These are phyloP conservation scores for Chrysemys picta DNA, from an alignment of 2,113 vertebrate species.

Conservation along the genomic window DNA sequence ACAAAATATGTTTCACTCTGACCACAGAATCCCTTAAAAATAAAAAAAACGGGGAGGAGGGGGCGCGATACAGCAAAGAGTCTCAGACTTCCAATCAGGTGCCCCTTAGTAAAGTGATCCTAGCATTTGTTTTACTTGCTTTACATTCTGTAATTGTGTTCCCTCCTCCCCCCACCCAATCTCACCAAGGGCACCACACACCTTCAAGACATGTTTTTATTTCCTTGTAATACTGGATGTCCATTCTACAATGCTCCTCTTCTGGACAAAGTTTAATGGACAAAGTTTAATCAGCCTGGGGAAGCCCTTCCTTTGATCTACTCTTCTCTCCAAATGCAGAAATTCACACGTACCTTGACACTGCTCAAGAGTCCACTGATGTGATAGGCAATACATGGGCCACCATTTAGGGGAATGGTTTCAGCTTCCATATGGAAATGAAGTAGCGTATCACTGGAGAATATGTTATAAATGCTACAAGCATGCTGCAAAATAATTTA, in stretches of 20 bases:
- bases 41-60: background rate
- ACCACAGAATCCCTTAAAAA: background rate
- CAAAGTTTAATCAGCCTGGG: background rate
- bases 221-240: background rate
- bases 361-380: background rate
- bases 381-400: background rate
- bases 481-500: background rate
- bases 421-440: too few relatives aligned
- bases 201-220: background rate
- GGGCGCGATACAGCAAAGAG: background rate
- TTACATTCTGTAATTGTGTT: background rate
- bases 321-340: background rate
- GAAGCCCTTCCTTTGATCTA: background rate
- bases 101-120: fast-evolving
- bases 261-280: background rate
- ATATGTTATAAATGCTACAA: background rate
- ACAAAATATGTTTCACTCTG: background rate
- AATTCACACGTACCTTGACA: background rate
- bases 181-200: background rate
- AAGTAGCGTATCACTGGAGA: background rate
- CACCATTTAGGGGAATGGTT: too few relatives aligned
- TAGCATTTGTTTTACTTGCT: fast-evolving
- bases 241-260: background rate
- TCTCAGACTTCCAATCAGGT: background rate
- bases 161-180: background rate